Evolutionary conservation across 1,140 invertebrate genomes (phyloP).

Genomic region (Aphis craccivora): DNA sequence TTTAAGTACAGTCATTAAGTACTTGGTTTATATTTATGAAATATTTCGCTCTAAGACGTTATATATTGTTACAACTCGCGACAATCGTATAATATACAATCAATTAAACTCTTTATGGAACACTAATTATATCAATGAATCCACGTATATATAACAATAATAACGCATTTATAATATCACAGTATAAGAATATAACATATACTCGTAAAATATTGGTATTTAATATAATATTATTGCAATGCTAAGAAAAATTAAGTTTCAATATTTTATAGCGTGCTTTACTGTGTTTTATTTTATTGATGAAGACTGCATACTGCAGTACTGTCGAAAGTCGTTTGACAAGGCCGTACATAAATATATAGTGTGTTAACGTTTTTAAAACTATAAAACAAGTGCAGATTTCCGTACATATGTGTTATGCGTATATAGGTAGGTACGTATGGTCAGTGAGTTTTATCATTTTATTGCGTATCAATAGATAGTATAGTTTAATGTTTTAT

Average conservation of each 20-base stretch:
- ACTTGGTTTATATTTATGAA: background rate
- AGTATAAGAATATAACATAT: background rate
- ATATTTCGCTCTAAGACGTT: background rate
- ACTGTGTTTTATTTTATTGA: background rate
- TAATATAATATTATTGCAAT: background rate
- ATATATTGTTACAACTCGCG: background rate
- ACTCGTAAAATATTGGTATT: background rate
- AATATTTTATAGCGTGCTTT: background rate
- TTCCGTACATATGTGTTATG: background rate
- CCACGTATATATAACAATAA: background rate
- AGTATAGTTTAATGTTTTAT: background rate
- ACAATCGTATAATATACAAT: background rate
- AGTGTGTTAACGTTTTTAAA: background rate
- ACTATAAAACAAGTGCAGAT: background rate
- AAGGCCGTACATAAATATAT: background rate
- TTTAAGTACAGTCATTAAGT: background rate
- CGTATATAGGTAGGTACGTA: background rate
- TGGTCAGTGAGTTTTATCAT: background rate
- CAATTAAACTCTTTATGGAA: background rate
- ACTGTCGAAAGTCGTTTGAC: background rate
- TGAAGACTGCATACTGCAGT: background rate
- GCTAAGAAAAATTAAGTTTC: background rate
- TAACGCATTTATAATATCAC: background rate
- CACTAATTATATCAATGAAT: conserved; percentile 9
- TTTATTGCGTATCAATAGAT: background rate